Evolutionary conservation across 2,888 invertebrate genomes (phyloP), one percentile per base, ranked within the genome.

Genomic region (Drosophila quinaria): DNA sequence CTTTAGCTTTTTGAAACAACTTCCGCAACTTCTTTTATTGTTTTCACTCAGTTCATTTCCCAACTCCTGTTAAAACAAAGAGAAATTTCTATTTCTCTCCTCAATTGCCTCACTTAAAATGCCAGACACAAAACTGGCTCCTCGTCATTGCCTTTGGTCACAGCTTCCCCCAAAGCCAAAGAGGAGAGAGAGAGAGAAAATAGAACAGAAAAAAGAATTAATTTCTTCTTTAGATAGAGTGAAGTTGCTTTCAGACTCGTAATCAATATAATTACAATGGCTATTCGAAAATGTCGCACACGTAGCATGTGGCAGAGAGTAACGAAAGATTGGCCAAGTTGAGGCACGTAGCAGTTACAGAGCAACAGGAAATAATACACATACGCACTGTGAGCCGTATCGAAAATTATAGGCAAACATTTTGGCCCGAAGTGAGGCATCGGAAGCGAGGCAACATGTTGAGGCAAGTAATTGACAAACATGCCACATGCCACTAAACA

Each of bases 401-500:
- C 54, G 49, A 64, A 70, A 81, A 81, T 81, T 68, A 70, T 76
- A 70, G 72, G 70, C 83, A 85, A 87, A 87, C 87, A 87, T 63
- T 76, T 75, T 44, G 71, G 44, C 44, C 37, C 29, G 44, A 41
- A 33, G 10, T 15, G 10, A 22, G 54, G 37, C 8, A 42, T 22
- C 8, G 15, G 8, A 22, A 31, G 42, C 5, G 31, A 17, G 54
- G 22, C 54, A 55, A 9, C 15, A 46, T 35, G 49, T 64, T 70
- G 69, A 39, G 62, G 51, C 74, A 78, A 81, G 89, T 86, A 87
- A 86, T 86, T 86, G 89, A 80, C 89, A 86, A 88, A 86, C 84
- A 86, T 81, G 87, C 87, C 87, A 84, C 83, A 84, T 81, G 83
- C 87, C 66, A 81, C 85, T 88, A 86, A 83, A 88, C 80, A 88